Conservation (phyloP, 1,140 invertebrate species). For the Archivesica marissinica region DNA sequence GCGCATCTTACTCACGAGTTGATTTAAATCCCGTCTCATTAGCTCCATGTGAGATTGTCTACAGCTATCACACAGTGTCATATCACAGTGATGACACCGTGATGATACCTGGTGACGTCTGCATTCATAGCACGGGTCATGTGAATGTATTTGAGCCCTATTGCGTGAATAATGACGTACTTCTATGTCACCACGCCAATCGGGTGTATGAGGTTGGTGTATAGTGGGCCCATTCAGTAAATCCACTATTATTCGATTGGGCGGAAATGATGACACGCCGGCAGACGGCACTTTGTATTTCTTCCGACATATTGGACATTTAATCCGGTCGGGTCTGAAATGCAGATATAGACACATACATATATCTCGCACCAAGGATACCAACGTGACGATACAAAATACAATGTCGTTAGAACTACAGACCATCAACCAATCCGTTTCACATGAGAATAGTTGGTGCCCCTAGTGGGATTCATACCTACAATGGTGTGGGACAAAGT, state of each 20-base stretch:
- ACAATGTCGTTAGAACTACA: no score
- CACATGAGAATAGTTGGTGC: no score
- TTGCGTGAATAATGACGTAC: not conserved
- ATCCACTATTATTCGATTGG: conserved; percentile 78
- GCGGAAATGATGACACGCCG: conserved; percentile 74
- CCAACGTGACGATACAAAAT: no score
- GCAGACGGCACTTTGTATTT: conserved; percentile 95
- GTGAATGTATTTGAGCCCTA: conserved; percentile 9
- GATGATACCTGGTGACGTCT: conserved; percentile 96
- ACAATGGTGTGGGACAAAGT: no score
- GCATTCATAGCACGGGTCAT: conserved; percentile 86
- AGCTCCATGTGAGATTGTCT: conserved; percentile 98
- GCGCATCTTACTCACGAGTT: conserved; percentile 95
- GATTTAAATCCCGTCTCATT: conserved; percentile 94
- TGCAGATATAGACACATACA: not conserved
- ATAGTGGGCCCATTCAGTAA: conserved; percentile 87
- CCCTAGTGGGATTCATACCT: no score
- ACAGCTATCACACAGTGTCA: conserved; percentile 95
- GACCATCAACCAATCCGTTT: no score
- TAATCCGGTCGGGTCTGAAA: conserved; percentile 88
- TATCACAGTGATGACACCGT: conserved; percentile 96
- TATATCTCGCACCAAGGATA: no score
- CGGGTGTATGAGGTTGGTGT: not conserved
- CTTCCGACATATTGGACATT: conserved; percentile 99
- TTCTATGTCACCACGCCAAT: not conserved